phyloP scores from a whole-genome alignment of 2,797 vertebrate genomes.

The Eidolon dupreanum region DNA sequence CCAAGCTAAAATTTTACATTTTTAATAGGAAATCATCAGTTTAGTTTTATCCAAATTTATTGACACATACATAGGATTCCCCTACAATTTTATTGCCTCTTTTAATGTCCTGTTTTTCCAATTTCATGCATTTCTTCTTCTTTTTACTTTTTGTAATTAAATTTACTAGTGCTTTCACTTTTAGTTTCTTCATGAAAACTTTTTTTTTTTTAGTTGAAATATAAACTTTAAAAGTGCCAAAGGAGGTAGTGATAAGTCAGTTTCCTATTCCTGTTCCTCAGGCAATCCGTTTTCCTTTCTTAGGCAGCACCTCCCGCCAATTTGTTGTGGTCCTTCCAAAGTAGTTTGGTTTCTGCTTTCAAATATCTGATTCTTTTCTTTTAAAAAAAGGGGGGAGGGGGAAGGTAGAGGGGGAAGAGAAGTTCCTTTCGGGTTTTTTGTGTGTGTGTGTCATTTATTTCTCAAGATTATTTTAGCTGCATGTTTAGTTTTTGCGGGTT shows the following conservation, averaged over 20 bases:
- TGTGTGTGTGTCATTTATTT: background rate
- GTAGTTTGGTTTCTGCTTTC: conserved; percentile 15
- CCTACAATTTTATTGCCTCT: background rate
- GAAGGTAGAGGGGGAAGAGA: too few species aligned
- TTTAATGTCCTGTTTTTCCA: background rate
- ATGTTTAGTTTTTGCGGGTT: background rate
- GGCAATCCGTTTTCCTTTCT: background rate
- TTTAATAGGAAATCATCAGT: background rate
- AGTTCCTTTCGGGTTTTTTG: background rate
- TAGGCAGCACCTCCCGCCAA: background rate
- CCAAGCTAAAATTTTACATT: conserved; percentile 1
- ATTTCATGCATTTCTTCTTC: background rate
- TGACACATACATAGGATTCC: background rate
- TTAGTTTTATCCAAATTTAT: conserved; percentile 10
- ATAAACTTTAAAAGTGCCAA: background rate
- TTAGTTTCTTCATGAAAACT: background rate
- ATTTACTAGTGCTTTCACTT: background rate
- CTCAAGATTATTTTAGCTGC: background rate
- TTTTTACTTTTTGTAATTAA: background rate
- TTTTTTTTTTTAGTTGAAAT: background rate
- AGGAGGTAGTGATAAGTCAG: background rate
- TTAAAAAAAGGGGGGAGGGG: background rate
- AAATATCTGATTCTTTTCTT: conserved; percentile 29
- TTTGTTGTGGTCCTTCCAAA: conserved; percentile 14
- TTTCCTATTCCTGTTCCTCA: background rate